Evolutionary conservation across 2,888 invertebrate genomes (phyloP).

Genomic region (Mystacides longicornis): DNA sequence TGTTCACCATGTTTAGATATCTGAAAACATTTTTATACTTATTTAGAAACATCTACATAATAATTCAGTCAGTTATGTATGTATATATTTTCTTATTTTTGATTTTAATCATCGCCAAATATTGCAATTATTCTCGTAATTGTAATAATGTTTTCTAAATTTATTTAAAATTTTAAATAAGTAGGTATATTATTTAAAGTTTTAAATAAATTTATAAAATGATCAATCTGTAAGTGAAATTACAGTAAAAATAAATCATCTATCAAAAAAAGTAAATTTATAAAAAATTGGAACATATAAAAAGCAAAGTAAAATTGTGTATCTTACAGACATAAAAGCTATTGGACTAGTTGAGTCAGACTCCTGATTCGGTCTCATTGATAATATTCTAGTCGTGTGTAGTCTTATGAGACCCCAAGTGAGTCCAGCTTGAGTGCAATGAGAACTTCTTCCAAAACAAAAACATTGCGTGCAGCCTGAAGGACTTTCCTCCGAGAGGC

Average conservation of each 20-base stretch:
- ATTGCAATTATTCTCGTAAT: no score
- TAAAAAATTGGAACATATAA: neutral
- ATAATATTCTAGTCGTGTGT: slow-evolving; percentile 45
- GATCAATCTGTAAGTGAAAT: no score
- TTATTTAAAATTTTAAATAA: no score
- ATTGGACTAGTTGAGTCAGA: slow-evolving; percentile 12
- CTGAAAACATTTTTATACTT: slow-evolving; percentile 23
- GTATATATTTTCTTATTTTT: no score
- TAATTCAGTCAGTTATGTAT: no score
- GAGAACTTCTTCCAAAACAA: slow-evolving; percentile 82
- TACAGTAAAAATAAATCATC: no score
- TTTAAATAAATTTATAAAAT: no score
- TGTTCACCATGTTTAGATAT: slow-evolving; percentile 35
- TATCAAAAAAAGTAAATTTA: no score
- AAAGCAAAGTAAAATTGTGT: neutral
- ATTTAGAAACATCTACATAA: no score
- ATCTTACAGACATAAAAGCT: slow-evolving; percentile 22
- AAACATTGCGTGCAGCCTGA: slow-evolving; percentile 93
- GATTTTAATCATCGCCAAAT: no score
- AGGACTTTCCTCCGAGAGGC: slow-evolving; percentile 67
- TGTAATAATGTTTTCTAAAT: neutral
- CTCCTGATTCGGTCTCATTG: slow-evolving; percentile 8
- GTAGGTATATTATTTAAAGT: no score
- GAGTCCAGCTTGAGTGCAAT: slow-evolving; percentile 73
- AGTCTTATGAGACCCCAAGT: slow-evolving; percentile 75